phyloP scores from a whole-genome alignment of 2,113 vertebrate species.

The Notothenia coriiceps region DNA sequence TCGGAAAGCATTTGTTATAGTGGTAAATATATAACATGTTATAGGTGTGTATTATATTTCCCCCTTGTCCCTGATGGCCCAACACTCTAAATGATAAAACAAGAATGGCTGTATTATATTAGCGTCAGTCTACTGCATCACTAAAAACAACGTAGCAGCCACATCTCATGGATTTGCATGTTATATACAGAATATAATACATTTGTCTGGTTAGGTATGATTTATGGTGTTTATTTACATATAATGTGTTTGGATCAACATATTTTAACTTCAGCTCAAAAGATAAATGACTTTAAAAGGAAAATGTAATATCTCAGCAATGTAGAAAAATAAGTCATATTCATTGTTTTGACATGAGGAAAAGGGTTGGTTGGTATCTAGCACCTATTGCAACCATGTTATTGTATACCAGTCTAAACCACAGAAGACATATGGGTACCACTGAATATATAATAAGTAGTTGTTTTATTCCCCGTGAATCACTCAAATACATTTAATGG shows the following conservation, averaged over 20 bases:
- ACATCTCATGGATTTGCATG: slow-evolving; percentile 47
- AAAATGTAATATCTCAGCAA: slow-evolving; percentile 58
- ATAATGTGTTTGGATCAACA: slow-evolving; percentile 39
- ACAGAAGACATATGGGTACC: slow-evolving; percentile 25
- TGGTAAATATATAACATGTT: slow-evolving; percentile 29
- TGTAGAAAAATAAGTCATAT: slow-evolving; percentile 72
- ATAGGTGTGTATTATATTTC: slow-evolving; percentile 36
- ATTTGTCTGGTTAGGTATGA: slow-evolving; percentile 63
- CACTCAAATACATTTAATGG: slow-evolving; percentile 35
- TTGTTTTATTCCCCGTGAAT: not conserved
- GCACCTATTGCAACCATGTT: slow-evolving; percentile 54
- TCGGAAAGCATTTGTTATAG: slow-evolving; percentile 16
- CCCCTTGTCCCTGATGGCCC: slow-evolving; percentile 26
- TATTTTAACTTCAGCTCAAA: slow-evolving; percentile 44
- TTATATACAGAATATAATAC: slow-evolving; percentile 73
- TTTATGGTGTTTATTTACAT: slow-evolving; percentile 77
- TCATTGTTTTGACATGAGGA: slow-evolving; percentile 56
- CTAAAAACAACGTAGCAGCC: slow-evolving; percentile 50
- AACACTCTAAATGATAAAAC: slow-evolving; percentile 41
- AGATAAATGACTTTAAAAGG: slow-evolving; percentile 62
- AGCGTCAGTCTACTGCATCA: slow-evolving; percentile 51
- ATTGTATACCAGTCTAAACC: slow-evolving; percentile 28
- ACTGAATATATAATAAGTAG: slow-evolving; percentile 9
- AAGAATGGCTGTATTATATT: slow-evolving; percentile 44
- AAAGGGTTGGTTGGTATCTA: slow-evolving; percentile 45